Base-by-base conservation (phyloP, 2,797 vertebrate species). In the Pseudomugil gertrudae region DNA sequence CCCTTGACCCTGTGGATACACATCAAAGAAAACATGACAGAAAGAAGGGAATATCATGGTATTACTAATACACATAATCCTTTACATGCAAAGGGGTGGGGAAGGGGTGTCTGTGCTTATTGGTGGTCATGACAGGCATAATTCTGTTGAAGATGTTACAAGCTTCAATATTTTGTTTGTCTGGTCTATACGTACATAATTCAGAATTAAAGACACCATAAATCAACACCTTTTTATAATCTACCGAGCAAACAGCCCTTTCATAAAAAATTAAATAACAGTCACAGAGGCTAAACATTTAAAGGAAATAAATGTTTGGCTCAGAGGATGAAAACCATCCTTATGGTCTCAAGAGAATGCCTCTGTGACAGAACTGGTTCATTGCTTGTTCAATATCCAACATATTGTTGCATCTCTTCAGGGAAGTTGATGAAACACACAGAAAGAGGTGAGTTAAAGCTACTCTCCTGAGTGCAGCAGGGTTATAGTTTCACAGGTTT, bases 351-450 rank as follows among this genome's bases (percentile, higher is more conserved):
- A 21, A 45, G 83, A 81, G 85, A 77, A 57, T 17, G 72, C 58
- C 73, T 64, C 73, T 84, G 79, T 91, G 91, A 90, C 90, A 89
- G 87, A 90, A 88, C 87, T 84, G 89, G 90, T 79, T 84, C 86
- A 91, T 78, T 74, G 76, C 74, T 66, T 68, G 73, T 84, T 87
- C 80, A 84, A 83, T 87, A 71, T 78, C 81, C 50, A 78, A 79
- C 66, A 80, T 83, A 81, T 69, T 78, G 67, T 83, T 81, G 83
- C 74, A 61, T 84, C 53, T 66, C 64, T 78, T 84, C 63, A 73
- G 61, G 40, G 63, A 75, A 86, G 85, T 90, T 88, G 90, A 91
- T 84, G 87, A 90, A 87, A 89, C 67, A 57, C 5, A 19, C 30
- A 65, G 85, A 88, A 88, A 89, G 80, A 81, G 63, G 72, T 53